phyloP scores from a whole-genome alignment of 1,140 invertebrate genomes.

The Drosophila ambigua region DNA sequence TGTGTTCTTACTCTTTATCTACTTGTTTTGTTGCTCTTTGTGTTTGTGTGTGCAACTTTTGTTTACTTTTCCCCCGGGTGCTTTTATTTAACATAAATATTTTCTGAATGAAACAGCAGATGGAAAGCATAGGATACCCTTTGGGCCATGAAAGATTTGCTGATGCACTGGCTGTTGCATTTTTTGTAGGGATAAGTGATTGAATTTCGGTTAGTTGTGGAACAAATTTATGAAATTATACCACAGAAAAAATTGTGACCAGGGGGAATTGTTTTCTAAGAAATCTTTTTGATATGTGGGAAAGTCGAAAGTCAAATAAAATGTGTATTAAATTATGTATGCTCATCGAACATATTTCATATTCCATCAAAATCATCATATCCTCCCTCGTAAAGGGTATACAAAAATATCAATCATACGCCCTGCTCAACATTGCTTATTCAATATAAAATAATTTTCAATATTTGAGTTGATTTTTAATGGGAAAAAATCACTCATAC shows the following conservation, averaged over 20 bases:
- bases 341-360: background rate
- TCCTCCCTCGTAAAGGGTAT: background rate
- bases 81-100: background rate
- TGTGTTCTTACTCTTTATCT: background rate
- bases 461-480: conserved; percentile 23
- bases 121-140: too few species aligned
- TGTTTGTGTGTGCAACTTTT: background rate
- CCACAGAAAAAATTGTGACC: too few species aligned
- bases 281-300: too few species aligned
- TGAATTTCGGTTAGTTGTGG: too few species aligned
- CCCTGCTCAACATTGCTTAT: conserved; percentile 5
- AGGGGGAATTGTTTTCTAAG: too few species aligned
- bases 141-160: too few species aligned
- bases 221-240: too few species aligned
- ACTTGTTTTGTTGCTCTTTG: background rate
- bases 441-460: background rate
- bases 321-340: too few species aligned
- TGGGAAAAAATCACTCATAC: conserved; percentile 27
- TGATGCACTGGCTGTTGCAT: too few species aligned
- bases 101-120: too few species aligned
- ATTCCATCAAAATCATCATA: background rate
- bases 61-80: conserved; percentile 7
- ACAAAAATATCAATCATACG: conserved; percentile 48
- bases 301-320: too few species aligned
- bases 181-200: too few species aligned